Base-by-base conservation (phyloP, 1,140 invertebrate genomes). In the Dinoponera quadriceps region DNA sequence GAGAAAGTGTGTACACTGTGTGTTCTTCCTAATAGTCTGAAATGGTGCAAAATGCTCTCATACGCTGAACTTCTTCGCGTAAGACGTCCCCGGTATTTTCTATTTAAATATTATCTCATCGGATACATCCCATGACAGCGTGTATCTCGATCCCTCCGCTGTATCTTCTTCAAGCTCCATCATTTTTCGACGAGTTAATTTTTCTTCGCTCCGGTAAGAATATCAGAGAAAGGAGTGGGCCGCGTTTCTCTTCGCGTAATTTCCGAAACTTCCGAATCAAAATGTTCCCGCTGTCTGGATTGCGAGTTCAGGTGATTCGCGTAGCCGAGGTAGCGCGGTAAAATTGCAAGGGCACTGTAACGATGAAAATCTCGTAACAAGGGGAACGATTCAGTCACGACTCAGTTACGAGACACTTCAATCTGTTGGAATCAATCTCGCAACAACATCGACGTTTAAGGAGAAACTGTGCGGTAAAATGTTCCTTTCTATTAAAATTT, bases 101-200 rank as follows among this genome's bases (percentile, higher is more conserved):
- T 62, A 48, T 60, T 44, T 74, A 44, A 60, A 74, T 74, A 74
- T 74, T 74, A 74, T 48, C n/a, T 73, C 3, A 44, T 59, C 11
- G 57, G 57, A 59, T n/a, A 9, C 11, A 73, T 38, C 11, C 13
- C 18, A 49, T 22, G 14, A 55, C 2, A 11, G 22, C 5, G n/a
- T 60, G 11, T 60, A 27, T 59, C 13, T 72, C 33, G 25, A 16
- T 1, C 14, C 16, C 44, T 16, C 48, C 22, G 13, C 14, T 2
- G 9, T 49, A 22, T 63, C 20, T 3, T 0, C 57, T 51, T 63
- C 3, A 11, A 9, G 38, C 38, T 44, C 0, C 38, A 44, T 7
- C 2, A 44, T 57, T 57, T 18, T 44, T 63, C 14, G 27, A 25
- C 2, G 3, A 62, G 7, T 62, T 33, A 54, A 63, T 5, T n/a